phyloP scores from a whole-genome alignment of 2,113 vertebrate genomes.

The Bostrychus sinensis region DNA sequence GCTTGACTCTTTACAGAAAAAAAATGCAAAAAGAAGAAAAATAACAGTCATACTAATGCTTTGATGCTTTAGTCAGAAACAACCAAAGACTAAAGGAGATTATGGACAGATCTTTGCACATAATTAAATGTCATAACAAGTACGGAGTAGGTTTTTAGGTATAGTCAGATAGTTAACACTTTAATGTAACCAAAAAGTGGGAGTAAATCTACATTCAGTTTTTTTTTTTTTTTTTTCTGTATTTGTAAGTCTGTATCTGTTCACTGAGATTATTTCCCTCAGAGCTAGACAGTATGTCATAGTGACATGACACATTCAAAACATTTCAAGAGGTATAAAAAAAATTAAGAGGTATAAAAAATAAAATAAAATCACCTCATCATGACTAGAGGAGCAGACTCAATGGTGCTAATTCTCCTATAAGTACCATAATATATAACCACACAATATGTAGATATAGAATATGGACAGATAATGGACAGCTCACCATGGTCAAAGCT shows the following conservation, averaged over 20 bases:
- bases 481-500: background rate
- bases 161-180: constrained; percentile 38
- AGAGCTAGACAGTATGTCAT: constrained; percentile 20
- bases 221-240: constrained; percentile 38
- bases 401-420: constrained; percentile 13
- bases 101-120: constrained; percentile 21
- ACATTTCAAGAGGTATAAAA: constrained; percentile 57
- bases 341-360: constrained; percentile 6
- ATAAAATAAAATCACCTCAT: constrained; percentile 49
- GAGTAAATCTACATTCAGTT: constrained; percentile 59
- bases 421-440: constrained; percentile 34
- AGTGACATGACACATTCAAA: constrained; percentile 57
- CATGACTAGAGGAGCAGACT: constrained; percentile 56
- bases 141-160: constrained; percentile 19
- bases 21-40: constrained; percentile 13
- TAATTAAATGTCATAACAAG: constrained; percentile 33
- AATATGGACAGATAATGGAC: constrained; percentile 28
- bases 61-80: constrained; percentile 1
- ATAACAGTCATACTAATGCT: constrained; percentile 6
- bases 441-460: constrained; percentile 3
- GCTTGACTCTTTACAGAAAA: constrained; percentile 25
- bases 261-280: constrained; percentile 25
- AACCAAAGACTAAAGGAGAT: constrained; percentile 19
- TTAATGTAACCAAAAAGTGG: constrained; percentile 27
- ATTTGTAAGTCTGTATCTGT: constrained; percentile 23